Conservation (phyloP, 2,888 invertebrate species). For the Nebria brevicollis region DNA sequence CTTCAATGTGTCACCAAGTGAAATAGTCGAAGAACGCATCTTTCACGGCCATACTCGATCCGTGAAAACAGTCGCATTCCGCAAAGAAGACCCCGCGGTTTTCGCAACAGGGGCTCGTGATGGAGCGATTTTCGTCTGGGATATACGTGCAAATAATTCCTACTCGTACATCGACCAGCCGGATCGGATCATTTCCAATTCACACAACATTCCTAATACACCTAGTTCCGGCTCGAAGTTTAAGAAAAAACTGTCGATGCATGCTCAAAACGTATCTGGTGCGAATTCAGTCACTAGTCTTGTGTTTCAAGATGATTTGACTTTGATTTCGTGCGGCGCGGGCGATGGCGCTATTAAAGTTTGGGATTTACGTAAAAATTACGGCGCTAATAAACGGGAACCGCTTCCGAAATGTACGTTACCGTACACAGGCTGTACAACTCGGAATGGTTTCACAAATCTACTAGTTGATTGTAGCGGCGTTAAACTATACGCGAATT, state of each 20-base stretch:
- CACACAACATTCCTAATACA: slow-evolving; percentile 68
- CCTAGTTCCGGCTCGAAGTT: slow-evolving; percentile 66
- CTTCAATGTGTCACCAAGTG: slow-evolving; percentile 73
- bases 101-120: slow-evolving; percentile 91
- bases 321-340: slow-evolving; percentile 85
- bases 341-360: slow-evolving; percentile 79
- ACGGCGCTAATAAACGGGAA: slow-evolving; percentile 73
- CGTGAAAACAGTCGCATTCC: slow-evolving; percentile 83
- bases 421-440: slow-evolving; percentile 78
- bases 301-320: slow-evolving; percentile 81
- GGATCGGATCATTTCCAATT: slow-evolving; percentile 77
- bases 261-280: slow-evolving; percentile 60
- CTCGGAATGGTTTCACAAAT: slow-evolving; percentile 80
- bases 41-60: slow-evolving; percentile 84
- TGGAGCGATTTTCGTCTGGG: slow-evolving; percentile 89
- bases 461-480: slow-evolving; percentile 77
- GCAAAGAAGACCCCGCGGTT: slow-evolving; percentile 74
- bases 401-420: slow-evolving; percentile 78
- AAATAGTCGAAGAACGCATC: slow-evolving; percentile 64
- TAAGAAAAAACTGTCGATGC: slow-evolving; percentile 52
- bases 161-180: slow-evolving; percentile 66
- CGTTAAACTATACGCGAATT: slow-evolving; percentile 82
- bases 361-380: slow-evolving; percentile 89
- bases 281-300: slow-evolving; percentile 84
- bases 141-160: slow-evolving; percentile 69